Base-by-base conservation (phyloP, 2,888 invertebrate genomes). In the Archips crataeganus region DNA sequence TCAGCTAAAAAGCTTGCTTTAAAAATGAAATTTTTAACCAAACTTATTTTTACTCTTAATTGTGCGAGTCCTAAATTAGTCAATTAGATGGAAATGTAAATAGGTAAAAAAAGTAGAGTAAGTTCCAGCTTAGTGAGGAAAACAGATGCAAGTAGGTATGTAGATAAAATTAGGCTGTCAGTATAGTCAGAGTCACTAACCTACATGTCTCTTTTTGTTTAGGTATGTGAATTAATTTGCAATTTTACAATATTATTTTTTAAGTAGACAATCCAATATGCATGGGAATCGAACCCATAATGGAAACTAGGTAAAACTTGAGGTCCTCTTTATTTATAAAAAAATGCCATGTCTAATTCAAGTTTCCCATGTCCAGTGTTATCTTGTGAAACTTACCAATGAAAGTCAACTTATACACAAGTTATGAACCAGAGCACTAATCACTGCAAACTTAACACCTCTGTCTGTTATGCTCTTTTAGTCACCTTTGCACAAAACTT, bases 371-470 rank as follows among this genome's bases (percentile, higher is more conserved):
- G 36, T 63, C 67, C 45, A 63, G 61, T 64, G 63, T 73, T 39
- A 39, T 62, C 51, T 15, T 65, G 64, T 65, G 34, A 36, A 34
- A 73, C 73, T 73, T 57, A 73, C 73, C 73, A 62, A 62, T 51
- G 45, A 15, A 10, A 66, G 42, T 23, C 57, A 68, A 60, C 34
- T 32, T 67, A 67, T 61, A 54, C 66, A 71, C 61, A 67, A 47
- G 57, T 36, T 57, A 63, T 63, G 57, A 63, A 71, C 23, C n/a
- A 74, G 32, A 64, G 15, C 75, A 75, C 72, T 69, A 49, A 63
- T 72, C 75, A 75, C 75, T 65, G 67, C 11, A 65, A 70, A 75
- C 64, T 71, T n/a, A 51, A 32, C 67, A 72, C 72, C 47, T 72
- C 34, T 69, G 73, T 59, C 59, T 59, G 42, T 59, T 73, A 62